Percentiles rank a stretch among this genome's conserved stretches.
Conservation (phyloP, 1,140 invertebrate genomes). For the Drosophila fuyamai region DNA sequence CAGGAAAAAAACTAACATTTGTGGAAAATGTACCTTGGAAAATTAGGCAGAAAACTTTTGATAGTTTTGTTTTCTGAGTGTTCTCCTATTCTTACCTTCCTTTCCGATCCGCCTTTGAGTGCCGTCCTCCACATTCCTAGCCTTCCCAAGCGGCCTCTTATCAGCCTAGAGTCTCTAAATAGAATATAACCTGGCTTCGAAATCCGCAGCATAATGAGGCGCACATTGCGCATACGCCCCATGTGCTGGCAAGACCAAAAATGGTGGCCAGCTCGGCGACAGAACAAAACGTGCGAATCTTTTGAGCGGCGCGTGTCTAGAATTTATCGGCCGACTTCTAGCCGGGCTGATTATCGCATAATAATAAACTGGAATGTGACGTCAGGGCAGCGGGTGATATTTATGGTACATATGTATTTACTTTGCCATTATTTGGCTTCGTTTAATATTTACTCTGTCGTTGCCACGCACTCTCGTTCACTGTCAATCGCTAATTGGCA, state of each 20-base stretch:
- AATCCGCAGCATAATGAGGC: conserved; percentile 23
- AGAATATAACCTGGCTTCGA: conserved; percentile 10
- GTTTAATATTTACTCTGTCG: conserved; percentile 34
- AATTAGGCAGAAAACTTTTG: no score
- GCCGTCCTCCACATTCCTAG: conserved; percentile 30
- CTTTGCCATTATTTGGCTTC: conserved; percentile 30
- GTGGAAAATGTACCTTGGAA: no score
- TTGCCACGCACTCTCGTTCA: conserved; percentile 44
- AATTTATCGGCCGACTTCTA: conserved; percentile 61
- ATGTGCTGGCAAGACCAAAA: conserved; percentile 51
- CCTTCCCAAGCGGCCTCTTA: conserved; percentile 49
- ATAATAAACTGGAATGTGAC: conserved; percentile 63
- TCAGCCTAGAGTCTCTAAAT: conserved; percentile 54
- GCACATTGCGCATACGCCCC: conserved; percentile 57
- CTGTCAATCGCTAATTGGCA: conserved; percentile 54
- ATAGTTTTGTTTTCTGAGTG: neutral
- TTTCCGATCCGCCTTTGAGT: neutral
- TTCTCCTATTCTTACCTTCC: neutral
- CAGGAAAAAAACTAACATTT: no score
- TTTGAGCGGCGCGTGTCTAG: conserved; percentile 66
- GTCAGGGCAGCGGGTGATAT: conserved; percentile 46
- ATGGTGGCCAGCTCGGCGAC: conserved; percentile 40
- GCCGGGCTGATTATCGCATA: conserved; percentile 55
- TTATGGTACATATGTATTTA: conserved; percentile 36
- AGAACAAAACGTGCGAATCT: conserved; percentile 60